Conservation (phyloP, 2,797 vertebrate genomes). For the Ceyx erithaca region DNA sequence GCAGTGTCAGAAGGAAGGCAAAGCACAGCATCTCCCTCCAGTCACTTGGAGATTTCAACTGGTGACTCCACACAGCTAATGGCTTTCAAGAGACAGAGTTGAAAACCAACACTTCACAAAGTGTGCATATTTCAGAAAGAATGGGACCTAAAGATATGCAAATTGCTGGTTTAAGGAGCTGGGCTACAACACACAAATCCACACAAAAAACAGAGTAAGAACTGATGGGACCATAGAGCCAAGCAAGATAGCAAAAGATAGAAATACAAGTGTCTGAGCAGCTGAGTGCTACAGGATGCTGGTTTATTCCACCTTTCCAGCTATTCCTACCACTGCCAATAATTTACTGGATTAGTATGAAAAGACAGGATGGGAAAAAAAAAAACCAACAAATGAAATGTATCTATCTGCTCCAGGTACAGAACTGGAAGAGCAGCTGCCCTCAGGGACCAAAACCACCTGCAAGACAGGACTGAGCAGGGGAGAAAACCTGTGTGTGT, state of each 20-base stretch:
- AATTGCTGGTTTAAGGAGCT: not conserved
- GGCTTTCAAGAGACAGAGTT: not conserved
- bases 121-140: not conserved
- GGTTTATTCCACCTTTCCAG: not conserved
- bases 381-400: not conserved
- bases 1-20: not conserved
- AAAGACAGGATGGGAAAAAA: not conserved
- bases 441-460: not conserved
- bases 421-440: not conserved
- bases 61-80: not conserved
- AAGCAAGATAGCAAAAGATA: not conserved
- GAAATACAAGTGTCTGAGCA: not conserved
- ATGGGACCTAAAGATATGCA: not conserved
- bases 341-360: not conserved
- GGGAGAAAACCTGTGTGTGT: fast-evolving
- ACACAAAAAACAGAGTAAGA: not conserved
- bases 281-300: not conserved
- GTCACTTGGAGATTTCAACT: not conserved
- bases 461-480: not conserved
- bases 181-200: not conserved
- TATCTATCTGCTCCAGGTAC: not conserved
- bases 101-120: not conserved
- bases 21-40: conserved; percentile 1
- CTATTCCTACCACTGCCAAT: not conserved
- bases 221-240: not conserved